Conservation (phyloP, 2,113 vertebrate species). For the Ariopsis seemanni region DNA sequence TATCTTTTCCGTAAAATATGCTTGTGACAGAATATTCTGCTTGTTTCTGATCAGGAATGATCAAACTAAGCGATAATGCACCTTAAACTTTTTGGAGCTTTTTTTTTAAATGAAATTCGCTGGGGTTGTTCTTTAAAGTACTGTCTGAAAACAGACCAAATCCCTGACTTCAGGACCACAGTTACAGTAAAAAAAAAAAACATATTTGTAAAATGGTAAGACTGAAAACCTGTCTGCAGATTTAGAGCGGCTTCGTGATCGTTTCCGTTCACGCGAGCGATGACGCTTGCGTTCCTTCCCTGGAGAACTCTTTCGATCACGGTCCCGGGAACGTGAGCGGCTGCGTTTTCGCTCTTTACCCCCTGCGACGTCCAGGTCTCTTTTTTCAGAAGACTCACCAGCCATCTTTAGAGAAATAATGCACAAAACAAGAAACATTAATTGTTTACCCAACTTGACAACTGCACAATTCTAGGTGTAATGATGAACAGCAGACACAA, state of each 20-base stretch:
- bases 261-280: slow-evolving; percentile 85
- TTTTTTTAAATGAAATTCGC: background rate
- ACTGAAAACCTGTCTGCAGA: slow-evolving; percentile 81
- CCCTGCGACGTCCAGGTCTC: slow-evolving; percentile 80
- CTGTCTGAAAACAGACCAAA: background rate
- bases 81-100: background rate
- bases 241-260: slow-evolving; percentile 84
- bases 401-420: slow-evolving; percentile 80
- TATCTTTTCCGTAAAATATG: background rate
- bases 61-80: background rate
- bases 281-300: slow-evolving; percentile 85
- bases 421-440: background rate
- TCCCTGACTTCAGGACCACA: background rate
- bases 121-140: background rate
- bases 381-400: slow-evolving; percentile 86
- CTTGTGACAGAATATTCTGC: background rate
- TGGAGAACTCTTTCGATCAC: slow-evolving; percentile 84
- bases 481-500: background rate
- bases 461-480: background rate
- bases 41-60: background rate
- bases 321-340: slow-evolving; percentile 81
- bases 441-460: background rate
- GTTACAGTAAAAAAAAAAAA: background rate
- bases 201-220: too few species aligned
- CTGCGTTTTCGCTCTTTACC: slow-evolving; percentile 87